Evolutionary conservation across 2,113 vertebrate genomes (phyloP), one percentile per base, ranked within the genome.

Genomic region (Heterotilapia buettikoferi): DNA sequence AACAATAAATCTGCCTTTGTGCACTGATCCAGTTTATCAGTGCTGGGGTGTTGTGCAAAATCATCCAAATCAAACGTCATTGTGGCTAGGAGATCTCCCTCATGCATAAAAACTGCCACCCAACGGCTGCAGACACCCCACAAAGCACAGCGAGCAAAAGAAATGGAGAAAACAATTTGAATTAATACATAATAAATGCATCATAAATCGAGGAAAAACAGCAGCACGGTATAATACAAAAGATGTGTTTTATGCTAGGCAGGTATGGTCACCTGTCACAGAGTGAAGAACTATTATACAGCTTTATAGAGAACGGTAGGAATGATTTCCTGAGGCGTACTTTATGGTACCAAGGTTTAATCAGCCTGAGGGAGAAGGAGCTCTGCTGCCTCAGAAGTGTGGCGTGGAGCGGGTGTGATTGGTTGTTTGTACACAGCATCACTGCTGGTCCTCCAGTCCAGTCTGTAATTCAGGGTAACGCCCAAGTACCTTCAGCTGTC

Each of bases 251-350:
- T 13, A 16, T 59, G 56, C 24, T 59, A 29, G 4, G 24, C 56
- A 59, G 56, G 13, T 57, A 59, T 29, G 56, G 0, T 57, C 54
- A 57, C 24, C 18, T 29, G 54, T 57, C 54, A 1, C 54, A 57
- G 24, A 14, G 24, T 3, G 54, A 57, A 29, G 54, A 57, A 57
- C 54, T 29, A 59, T 0, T 59, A 3, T 9, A 59, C 56, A 59
- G 56, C 56, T 59, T 59, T 29, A 59, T 29, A 14, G 56, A 59
- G 56, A 56, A 56, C 1, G 0, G 21, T 0, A 0, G 54, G 11
- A 56, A 50, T 47, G 45, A 8, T 4, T 47, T 47, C 45, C 45
- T 47, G 45, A 47, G 4, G 14, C 6, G 7, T 7, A 18, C 45
- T 47, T 18, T 47, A 47, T 47, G 45, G 45, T 47, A 47, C 14